Percentiles rank a stretch among this genome's conserved stretches.
phyloP scores from a whole-genome alignment of 2,888 invertebrate genomes.

The Atethmia centrago region DNA sequence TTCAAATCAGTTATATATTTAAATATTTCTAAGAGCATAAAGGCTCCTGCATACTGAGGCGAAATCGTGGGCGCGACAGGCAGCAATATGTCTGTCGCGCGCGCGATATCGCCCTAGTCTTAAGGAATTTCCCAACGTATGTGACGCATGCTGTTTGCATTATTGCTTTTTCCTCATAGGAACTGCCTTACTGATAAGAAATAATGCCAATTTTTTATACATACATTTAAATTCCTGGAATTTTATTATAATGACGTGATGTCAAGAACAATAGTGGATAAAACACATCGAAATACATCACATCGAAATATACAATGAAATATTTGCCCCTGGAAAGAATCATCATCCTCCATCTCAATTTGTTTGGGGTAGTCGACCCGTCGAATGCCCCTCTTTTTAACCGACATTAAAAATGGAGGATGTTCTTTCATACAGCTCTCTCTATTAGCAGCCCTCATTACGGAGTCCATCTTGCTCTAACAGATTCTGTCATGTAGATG shows the following conservation, averaged over 20 bases:
- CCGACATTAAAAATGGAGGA: no score
- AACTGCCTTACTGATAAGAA: constrained; percentile 26
- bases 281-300: no score
- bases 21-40: background rate
- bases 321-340: background rate
- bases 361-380: background rate
- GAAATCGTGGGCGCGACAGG: no score
- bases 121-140: constrained; percentile 3
- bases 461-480: background rate
- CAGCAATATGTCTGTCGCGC: no score
- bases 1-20: no score
- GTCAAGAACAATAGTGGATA: background rate
- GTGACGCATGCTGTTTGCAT: constrained; percentile 3
- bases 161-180: constrained; percentile 1
- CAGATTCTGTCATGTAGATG: background rate
- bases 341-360: background rate
- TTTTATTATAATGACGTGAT: constrained; percentile 1
- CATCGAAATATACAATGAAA: background rate
- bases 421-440: background rate
- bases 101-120: no score
- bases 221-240: no score
- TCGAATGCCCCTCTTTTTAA: background rate
- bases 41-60: no score
- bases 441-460: background rate
- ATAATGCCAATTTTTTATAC: background rate